Base-by-base conservation (phyloP, 1,140 invertebrate species). In the Caenorhabditis inopinata region DNA sequence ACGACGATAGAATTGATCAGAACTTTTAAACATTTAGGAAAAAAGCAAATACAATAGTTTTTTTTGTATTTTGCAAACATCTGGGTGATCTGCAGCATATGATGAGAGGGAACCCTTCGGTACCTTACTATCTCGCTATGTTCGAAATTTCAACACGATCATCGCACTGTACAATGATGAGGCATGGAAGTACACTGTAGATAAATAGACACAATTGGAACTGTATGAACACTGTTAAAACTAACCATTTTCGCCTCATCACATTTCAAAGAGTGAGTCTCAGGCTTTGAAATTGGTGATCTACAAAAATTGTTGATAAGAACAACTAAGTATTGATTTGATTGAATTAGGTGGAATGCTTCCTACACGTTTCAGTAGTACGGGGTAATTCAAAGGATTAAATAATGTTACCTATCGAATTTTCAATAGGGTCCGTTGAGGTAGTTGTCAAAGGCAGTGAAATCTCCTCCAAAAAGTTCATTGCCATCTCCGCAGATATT, bases 161-260 rank as follows among this genome's bases (percentile, higher is more conserved):
- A 29, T 29, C 51, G 16, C 51, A 58, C 51, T 58, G 51, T 58
- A 58, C 51, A 58, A 58, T 58, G 51, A 32, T 58, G 27, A 25
- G 49, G 51, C 27, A n/a, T 32, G 51, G 51, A 58, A 58, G 25
- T 5, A 58, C 14, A 58, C 51, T 58, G 51, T 16, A 58, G 51
- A 9, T 32, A 14, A 58, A 32, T 6, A 16, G 2, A 58, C 3
- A 58, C 12, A 32, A 32, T 58, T 58, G 18, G 14, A 32, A 2
- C 5, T 11, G n/a, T 25, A 6, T 51, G 3, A 27, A 29, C 14
- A 58, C 51, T 58, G 35, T 4, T 32, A 23, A 32, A 58, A 58
- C 51, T 58, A 58, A 58, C 51, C 51, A 58, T 32, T 58, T 25
- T 32, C 25, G 51, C 51, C 51, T 58, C 18, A n/a, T 58, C 51